phyloP scores from a whole-genome alignment of 2,113 vertebrate species.

The Rhinolophus sinicus region DNA sequence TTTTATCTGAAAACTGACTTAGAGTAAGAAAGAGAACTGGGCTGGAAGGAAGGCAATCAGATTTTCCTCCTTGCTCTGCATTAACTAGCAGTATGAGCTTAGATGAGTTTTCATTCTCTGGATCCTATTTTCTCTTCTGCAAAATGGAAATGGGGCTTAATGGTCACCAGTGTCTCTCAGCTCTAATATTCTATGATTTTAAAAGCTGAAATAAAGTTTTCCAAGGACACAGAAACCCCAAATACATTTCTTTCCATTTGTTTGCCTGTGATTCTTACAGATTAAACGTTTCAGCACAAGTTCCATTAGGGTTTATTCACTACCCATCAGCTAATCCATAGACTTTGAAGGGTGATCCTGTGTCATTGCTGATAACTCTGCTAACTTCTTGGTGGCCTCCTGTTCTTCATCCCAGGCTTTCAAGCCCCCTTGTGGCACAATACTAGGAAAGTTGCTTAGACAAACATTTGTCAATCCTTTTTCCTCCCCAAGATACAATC shows the following conservation, averaged over 20 bases:
- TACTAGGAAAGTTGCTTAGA: background rate
- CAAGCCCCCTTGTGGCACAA: background rate
- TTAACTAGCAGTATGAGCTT: background rate
- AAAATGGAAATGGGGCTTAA: background rate
- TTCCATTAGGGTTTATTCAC: background rate
- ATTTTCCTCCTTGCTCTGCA: background rate
- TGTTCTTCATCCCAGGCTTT: background rate
- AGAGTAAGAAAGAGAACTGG: background rate
- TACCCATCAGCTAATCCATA: accelerated
- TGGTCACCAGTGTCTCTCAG: background rate
- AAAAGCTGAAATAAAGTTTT: background rate
- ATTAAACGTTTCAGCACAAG: background rate
- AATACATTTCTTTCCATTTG: background rate
- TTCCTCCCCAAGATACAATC: background rate
- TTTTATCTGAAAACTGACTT: background rate
- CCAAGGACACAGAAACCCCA: background rate
- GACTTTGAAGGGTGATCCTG: background rate
- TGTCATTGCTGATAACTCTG: background rate
- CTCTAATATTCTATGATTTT: background rate
- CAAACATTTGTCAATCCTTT: background rate
- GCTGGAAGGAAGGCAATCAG: background rate
- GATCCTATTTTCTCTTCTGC: background rate
- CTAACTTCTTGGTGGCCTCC: background rate
- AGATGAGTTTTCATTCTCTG: background rate
- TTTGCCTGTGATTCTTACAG: background rate